Evolutionary conservation across 2,797 vertebrate genomes (phyloP), one percentile per base, ranked within the genome.

Genomic region (Crypturellus tataupa): DNA sequence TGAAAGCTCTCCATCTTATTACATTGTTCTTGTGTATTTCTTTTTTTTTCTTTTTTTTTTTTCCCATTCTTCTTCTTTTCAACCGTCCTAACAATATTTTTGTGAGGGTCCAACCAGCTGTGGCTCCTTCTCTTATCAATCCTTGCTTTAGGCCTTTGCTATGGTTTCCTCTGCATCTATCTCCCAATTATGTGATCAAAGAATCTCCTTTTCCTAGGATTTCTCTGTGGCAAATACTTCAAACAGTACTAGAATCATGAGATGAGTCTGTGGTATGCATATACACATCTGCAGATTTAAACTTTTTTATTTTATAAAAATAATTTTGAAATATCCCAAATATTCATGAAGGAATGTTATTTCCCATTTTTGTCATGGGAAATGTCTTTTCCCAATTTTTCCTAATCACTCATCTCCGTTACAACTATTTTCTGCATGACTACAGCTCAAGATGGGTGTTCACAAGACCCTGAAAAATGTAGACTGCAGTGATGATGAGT

Each of bases 341-440:
- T 27, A 4, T 53, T 80, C 0, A 0, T 51, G 19, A 10, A 71
- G 51, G 19, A 56, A 12, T 37, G 47, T 59, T 9, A 39, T 75
- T 56, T 75, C 23, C 51, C 4, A 16, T 72, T 87, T 89, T 70
- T 82, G 42, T 18, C 17, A 44, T 44, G 17, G 17, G 42, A 44
- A 44, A 44, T 44, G 80, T 76, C 10, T 47, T 75, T 56, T 75
- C 23, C 51, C 3, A 14, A 68, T 87, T 89, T 70, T 82, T 53
- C 16, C 10, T 76, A 62, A 75, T 4, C 4, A 71, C 2, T 85
- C 21, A 23, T 42, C 24, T 42, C 16, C 8, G 18, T 84, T 15
- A 46, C 23, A n/a, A 46, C 8, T 12, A 4, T 3, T 42, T 18
- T 78, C 24, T 79, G 5, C 20, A 9, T 63, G 40, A 27, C 3